These are phyloP conservation scores for Mustela lutreola DNA, from an alignment of 2,113 vertebrate genomes.

Conservation along the genomic window DNA sequence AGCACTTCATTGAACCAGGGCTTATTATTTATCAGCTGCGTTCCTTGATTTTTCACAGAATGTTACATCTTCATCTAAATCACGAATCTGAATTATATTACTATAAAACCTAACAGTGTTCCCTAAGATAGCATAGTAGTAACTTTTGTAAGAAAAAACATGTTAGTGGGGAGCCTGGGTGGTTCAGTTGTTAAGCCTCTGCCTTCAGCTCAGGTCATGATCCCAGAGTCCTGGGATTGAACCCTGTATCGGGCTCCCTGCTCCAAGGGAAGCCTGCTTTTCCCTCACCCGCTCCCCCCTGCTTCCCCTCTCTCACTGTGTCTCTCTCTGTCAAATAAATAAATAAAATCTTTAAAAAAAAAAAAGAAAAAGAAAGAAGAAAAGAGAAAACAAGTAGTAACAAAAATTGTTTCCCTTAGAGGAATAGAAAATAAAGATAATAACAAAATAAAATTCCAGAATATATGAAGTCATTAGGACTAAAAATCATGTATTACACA, in stretches of 20 bases:
- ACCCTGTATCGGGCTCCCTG: too few species aligned
- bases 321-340: too few species aligned
- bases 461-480: conserved; percentile 1
- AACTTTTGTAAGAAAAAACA: conserved; percentile 14
- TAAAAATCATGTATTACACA: conserved; percentile 1
- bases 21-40: neutral
- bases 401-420: conserved; percentile 19
- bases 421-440: conserved; percentile 31
- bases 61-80: conserved; percentile 47
- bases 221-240: too few species aligned
- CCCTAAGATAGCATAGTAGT: neutral
- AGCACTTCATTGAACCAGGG: neutral
- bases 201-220: too few species aligned
- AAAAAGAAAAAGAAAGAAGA: too few species aligned
- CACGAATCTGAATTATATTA: conserved; percentile 36
- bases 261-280: too few species aligned
- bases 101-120: neutral
- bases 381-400: neutral
- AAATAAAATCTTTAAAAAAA: too few species aligned
- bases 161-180: neutral
- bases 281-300: too few species aligned
- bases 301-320: too few species aligned
- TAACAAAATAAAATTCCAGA: conserved; percentile 24
- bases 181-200: too few species aligned
- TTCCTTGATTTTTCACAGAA: conserved; percentile 48